Conservation (phyloP, 2,888 invertebrate species). For the Gryllus longicercus region DNA sequence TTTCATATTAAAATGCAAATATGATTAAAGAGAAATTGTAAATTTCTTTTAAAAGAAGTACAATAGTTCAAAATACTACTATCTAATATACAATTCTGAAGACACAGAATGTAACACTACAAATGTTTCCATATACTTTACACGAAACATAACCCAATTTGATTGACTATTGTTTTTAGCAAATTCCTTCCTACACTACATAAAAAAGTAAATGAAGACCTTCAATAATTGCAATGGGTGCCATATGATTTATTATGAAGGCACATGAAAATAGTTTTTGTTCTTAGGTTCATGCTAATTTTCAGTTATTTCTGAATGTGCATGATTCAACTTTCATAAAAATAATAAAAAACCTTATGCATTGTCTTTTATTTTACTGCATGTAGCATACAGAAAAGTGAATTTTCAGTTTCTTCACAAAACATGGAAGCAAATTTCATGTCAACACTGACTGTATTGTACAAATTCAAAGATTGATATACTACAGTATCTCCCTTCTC, state of each 20-base stretch:
- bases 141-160: not conserved
- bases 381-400: too few species aligned
- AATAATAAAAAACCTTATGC: too few species aligned
- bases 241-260: not conserved
- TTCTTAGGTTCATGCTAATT: not conserved
- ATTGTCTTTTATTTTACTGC: too few species aligned
- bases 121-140: not conserved
- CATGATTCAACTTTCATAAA: not conserved
- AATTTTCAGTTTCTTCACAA: not conserved
- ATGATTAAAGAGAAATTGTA: not conserved
- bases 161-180: not conserved
- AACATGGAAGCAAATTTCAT: not conserved
- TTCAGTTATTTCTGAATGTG: not conserved
- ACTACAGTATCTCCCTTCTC: too few species aligned
- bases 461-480: not conserved
- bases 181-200: not conserved
- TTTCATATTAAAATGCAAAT: slow-evolving; percentile 17
- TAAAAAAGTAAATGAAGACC: not conserved
- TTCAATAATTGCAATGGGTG: not conserved
- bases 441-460: not conserved
- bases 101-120: slow-evolving; percentile 17
- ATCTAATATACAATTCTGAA: slow-evolving; percentile 2
- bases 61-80: slow-evolving; percentile 3
- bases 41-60: slow-evolving; percentile 11
- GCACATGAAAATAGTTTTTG: not conserved